Evolutionary conservation across 2,888 invertebrate genomes (phyloP).

Genomic region (Synergus japonicus): DNA sequence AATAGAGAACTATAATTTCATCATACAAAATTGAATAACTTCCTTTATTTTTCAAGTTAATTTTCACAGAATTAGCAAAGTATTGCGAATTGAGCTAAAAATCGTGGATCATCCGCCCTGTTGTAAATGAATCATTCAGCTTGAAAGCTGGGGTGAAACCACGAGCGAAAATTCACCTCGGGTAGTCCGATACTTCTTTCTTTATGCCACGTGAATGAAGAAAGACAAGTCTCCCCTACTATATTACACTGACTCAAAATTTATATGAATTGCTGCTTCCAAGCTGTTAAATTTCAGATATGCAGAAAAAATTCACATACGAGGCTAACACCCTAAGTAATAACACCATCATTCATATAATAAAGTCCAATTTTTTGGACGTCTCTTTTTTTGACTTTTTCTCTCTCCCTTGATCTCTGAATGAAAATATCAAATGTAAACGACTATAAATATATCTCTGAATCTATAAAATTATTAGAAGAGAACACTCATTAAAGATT

Average conservation of each 20-base stretch:
- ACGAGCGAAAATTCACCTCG: conserved; percentile 20
- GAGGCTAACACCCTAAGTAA: conserved; percentile 15
- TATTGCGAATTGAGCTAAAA: background rate
- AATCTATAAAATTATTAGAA: background rate
- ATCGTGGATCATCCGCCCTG: conserved; percentile 7
- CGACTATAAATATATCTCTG: background rate
- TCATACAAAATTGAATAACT: too few relatives aligned
- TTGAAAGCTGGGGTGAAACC: conserved; percentile 28
- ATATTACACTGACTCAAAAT: conserved; percentile 35
- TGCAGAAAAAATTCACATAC: conserved; percentile 35
- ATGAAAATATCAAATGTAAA: background rate
- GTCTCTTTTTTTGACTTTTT: background rate
- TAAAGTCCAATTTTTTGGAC: background rate
- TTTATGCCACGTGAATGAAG: conserved; percentile 21
- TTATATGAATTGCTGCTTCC: conserved; percentile 41
- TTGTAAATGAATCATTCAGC: conserved; percentile 33
- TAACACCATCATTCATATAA: conserved; percentile 28
- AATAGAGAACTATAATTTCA: too few relatives aligned
- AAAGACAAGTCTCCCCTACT: conserved; percentile 39
- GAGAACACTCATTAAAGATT: background rate
- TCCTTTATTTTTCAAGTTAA: too few relatives aligned
- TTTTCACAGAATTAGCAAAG: background rate
- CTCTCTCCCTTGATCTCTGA: background rate
- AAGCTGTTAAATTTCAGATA: conserved; percentile 41
- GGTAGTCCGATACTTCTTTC: conserved; percentile 3